phyloP scores from a whole-genome alignment of 2,797 vertebrate genomes.

The Labroides dimidiatus region DNA sequence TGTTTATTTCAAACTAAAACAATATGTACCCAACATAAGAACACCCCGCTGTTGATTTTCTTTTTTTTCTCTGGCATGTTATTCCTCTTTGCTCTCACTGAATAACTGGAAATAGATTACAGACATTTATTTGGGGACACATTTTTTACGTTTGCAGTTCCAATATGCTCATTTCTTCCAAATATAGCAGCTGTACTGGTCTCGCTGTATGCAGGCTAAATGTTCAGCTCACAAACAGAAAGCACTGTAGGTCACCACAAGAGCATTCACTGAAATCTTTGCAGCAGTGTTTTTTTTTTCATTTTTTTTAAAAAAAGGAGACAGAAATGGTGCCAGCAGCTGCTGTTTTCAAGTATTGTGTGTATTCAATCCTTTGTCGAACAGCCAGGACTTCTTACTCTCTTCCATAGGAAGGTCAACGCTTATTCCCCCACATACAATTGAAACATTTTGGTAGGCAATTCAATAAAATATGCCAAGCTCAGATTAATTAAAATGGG shows the following conservation, averaged over 20 bases:
- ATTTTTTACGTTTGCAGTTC: slow-evolving; percentile 89
- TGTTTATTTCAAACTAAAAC: slow-evolving; percentile 99
- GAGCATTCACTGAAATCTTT: slow-evolving; percentile 93
- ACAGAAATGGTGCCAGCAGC: slow-evolving; percentile 87
- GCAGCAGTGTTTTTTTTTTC: slow-evolving; percentile 85
- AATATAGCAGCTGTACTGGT: slow-evolving; percentile 85
- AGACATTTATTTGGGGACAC: slow-evolving; percentile 96
- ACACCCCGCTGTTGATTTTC: slow-evolving; percentile 71
- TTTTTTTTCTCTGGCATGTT: slow-evolving; percentile 67
- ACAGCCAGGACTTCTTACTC: slow-evolving; percentile 90
- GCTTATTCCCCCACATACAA: slow-evolving; percentile 78
- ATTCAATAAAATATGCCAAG: slow-evolving; percentile 77
- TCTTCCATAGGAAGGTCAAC: slow-evolving; percentile 99
- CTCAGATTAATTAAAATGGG: slow-evolving; percentile 76
- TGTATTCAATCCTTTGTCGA: slow-evolving; percentile 87
- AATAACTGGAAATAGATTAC: slow-evolving; percentile 94
- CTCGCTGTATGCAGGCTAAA: slow-evolving; percentile 81
- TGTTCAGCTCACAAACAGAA: slow-evolving; percentile 84
- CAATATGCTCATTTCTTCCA: slow-evolving; percentile 64
- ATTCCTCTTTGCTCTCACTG: slow-evolving; percentile 87
- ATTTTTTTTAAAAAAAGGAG: slow-evolving; percentile 83
- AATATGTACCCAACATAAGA: slow-evolving; percentile 96
- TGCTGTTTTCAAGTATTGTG: slow-evolving; percentile 87
- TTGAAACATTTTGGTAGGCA: slow-evolving; percentile 85
- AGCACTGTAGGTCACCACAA: slow-evolving; percentile 90